A percentile compares a stretch with the other conserved stretches of the same genome.
These are phyloP conservation scores for Entomyzon cyanotis DNA, from an alignment of 2,113 vertebrate species.

Conservation along the genomic window DNA sequence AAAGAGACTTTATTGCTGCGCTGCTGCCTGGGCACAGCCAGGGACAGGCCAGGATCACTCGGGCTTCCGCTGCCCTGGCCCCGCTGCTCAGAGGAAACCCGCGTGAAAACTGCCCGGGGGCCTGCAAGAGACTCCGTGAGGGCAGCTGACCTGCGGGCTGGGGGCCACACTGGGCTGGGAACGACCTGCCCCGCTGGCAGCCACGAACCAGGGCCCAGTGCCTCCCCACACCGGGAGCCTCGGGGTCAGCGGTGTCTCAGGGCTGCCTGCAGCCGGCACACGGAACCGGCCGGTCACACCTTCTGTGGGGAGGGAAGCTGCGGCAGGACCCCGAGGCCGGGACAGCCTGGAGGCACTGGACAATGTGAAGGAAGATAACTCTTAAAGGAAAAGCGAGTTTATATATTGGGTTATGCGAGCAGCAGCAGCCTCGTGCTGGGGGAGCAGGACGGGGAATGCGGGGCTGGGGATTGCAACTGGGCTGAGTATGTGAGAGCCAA, in stretches of 20 bases:
- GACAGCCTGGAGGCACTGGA: background rate
- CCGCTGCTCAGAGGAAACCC: background rate
- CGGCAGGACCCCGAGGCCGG: background rate
- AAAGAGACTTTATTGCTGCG: constrained; percentile 79
- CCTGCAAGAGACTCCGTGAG: background rate
- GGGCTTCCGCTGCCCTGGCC: background rate
- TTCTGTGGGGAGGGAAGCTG: background rate
- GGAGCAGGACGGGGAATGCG: background rate
- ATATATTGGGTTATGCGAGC: background rate
- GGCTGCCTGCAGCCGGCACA: background rate
- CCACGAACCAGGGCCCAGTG: background rate
- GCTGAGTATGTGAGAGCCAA: background rate
- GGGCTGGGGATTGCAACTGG: background rate
- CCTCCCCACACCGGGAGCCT: background rate
- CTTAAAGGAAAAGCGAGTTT: background rate
- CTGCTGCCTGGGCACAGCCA: constrained; percentile 69
- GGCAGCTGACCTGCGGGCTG: background rate
- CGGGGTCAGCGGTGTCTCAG: background rate
- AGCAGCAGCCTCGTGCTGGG: background rate
- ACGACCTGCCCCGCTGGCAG: background rate
- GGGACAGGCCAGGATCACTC: background rate
- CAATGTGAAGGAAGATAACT: background rate
- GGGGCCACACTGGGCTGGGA: background rate
- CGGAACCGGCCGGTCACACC: background rate
- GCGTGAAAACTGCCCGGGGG: background rate